Base-by-base conservation (phyloP, 2,797 vertebrate species). In the Enteromius fasciolatus region DNA sequence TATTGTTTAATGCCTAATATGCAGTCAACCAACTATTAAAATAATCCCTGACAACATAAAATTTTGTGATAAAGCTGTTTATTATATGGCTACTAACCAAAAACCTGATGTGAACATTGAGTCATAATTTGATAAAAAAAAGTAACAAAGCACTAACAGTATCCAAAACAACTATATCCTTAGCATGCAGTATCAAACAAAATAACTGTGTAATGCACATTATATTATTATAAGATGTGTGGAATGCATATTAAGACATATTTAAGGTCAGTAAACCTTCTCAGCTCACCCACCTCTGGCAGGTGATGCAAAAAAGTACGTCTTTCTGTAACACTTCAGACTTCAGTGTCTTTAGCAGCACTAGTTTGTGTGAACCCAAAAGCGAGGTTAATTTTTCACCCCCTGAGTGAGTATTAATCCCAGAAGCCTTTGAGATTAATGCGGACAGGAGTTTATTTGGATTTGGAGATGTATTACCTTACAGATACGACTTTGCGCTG, bases 391-490 rank as follows among this genome's bases (percentile, higher is more conserved):
- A 77, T 84, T 67, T 84, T 31, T 76, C 72, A 59, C 69, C 67
- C 63, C 48, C 68, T 48, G 10, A 57, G 72, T 72, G 77, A 80
- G 77, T 31, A 39, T 59, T 72, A 78, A 76, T 84, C 76, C 85
- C 85, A 61, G 15, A 77, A 80, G 50, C 76, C 79, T 66, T 77
- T 54, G 39, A 85, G 81, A 85, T 85, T 83, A 87, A 87, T 86
- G 76, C 15, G 2, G 20, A 18, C 25, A 72, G 50, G 50, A 79
- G 50, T 23, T 74, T 44, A 87, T 68, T 46, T 68, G 36, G 83
- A 73, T 63, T 75, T 83, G 14, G n/a, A 80, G 33, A 76, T 68
- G 39, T 20, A 77, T 61, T 76, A 82, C 74, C 74, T 76, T 50
- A 44, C 14, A 2, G 36, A 82, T 36, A 31, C 9, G 64, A 18